These are phyloP conservation scores for Passer domesticus DNA, from an alignment of 2,113 vertebrate genomes.

Conservation along the genomic window DNA sequence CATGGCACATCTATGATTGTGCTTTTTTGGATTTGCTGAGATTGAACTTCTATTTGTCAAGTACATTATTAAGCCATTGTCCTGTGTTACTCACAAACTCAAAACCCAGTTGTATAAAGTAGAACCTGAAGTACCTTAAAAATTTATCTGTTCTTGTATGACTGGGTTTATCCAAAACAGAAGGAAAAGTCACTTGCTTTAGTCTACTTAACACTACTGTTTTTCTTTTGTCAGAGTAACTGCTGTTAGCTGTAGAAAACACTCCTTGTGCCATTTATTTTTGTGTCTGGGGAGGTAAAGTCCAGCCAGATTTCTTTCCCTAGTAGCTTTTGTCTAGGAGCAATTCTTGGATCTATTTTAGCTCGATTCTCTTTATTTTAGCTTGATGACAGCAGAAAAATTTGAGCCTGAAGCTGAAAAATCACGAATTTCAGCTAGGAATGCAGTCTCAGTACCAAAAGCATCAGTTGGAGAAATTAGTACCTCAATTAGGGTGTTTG, in stretches of 20 bases:
- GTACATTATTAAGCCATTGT: not conserved
- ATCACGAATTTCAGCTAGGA: not conserved
- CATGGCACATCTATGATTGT: not conserved
- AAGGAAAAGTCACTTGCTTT: not conserved
- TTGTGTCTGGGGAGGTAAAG: not conserved
- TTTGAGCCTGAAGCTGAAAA: not conserved
- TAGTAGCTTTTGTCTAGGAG: not conserved
- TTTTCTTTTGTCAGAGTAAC: not conserved
- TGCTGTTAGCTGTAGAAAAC: not conserved
- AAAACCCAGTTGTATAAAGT: not conserved
- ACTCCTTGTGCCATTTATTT: not conserved
- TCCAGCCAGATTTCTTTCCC: not conserved
- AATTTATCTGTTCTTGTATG: not conserved
- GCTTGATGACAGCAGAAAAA: not conserved
- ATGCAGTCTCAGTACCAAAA: not conserved
- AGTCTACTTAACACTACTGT: not conserved
- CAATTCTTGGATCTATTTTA: not conserved
- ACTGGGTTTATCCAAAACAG: not conserved
- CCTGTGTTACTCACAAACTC: not conserved
- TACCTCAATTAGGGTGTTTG: not conserved
- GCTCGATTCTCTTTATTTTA: not conserved
- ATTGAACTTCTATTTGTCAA: not conserved
- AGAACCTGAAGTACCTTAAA: not conserved
- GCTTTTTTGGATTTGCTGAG: not conserved
- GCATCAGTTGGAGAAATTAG: not conserved